phyloP scores from a whole-genome alignment of 1,140 invertebrate genomes.

The Agraylea sexmaculata region DNA sequence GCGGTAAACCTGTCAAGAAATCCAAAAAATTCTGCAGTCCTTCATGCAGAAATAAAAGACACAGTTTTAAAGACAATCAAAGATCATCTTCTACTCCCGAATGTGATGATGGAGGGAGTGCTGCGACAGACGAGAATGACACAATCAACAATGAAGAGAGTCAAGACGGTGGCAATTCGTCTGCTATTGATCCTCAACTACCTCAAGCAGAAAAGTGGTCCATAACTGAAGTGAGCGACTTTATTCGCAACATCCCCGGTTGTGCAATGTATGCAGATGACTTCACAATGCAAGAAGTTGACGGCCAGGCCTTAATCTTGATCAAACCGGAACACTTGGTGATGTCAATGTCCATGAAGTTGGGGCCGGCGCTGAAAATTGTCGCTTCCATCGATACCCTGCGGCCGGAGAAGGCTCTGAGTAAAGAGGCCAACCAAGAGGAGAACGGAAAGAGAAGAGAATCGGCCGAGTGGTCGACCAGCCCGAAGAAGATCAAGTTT shows the following conservation, averaged over 20 bases:
- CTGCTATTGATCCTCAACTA: background rate
- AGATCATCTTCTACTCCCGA: too few species aligned
- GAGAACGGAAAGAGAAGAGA: slow-evolving; percentile 9
- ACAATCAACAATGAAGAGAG: slow-evolving; percentile 51
- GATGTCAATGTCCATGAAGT: slow-evolving; percentile 87
- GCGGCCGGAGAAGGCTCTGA: slow-evolving; percentile 43
- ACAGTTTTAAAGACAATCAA: too few species aligned
- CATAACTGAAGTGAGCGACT: slow-evolving; percentile 70
- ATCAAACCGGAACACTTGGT: slow-evolving; percentile 94
- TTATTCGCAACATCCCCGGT: slow-evolving; percentile 75
- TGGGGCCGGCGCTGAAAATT: slow-evolving; percentile 91
- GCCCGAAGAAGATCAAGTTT: slow-evolving; percentile 18
- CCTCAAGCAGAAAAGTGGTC: too few species aligned
- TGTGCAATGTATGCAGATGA: slow-evolving; percentile 90
- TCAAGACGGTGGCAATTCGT: slow-evolving; percentile 6
- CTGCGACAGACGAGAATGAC: too few species aligned
- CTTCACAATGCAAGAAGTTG: slow-evolving; percentile 90
- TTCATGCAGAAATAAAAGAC: slow-evolving; percentile 43
- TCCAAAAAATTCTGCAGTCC: slow-evolving; percentile 67
- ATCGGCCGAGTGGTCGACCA: slow-evolving; percentile 11
- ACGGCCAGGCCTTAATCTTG: slow-evolving; percentile 85
- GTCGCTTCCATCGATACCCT: slow-evolving; percentile 75
- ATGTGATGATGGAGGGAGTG: too few species aligned
- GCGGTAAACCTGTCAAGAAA: slow-evolving; percentile 59
- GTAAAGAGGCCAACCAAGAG: slow-evolving; percentile 14